phyloP scores from a whole-genome alignment of 35 echinoderm and acorn worm genomes.

The Ptychodera flava region DNA sequence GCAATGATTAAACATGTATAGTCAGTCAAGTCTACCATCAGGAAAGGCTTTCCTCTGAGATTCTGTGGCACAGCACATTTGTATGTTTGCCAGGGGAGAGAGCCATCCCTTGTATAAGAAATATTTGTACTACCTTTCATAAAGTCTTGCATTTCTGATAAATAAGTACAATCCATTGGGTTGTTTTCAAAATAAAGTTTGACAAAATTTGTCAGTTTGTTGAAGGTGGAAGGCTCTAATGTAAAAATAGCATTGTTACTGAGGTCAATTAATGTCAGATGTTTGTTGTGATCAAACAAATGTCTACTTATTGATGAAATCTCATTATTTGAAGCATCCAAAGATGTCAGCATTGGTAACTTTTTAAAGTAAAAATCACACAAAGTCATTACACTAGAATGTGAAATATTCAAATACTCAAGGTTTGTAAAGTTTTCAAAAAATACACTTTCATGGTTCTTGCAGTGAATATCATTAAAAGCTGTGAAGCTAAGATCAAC shows the following conservation, averaged over 20 bases:
- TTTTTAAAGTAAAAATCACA: background rate
- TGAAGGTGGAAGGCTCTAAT: background rate
- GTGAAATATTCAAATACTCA: background rate
- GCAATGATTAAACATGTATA: background rate
- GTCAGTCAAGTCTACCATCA: background rate
- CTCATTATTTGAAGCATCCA: background rate
- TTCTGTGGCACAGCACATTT: background rate
- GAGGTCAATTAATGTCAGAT: background rate
- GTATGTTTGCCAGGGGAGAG: background rate
- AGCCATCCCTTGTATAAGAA: background rate
- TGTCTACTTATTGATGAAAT: background rate
- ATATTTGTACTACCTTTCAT: background rate
- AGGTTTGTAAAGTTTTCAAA: background rate
- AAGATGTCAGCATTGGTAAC: background rate
- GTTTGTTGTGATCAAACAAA: background rate
- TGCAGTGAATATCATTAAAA: background rate
- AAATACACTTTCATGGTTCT: background rate
- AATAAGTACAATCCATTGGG: background rate
- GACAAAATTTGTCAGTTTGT: background rate
- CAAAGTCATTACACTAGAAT: background rate
- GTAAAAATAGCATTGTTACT: background rate
- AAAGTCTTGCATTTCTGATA: background rate
- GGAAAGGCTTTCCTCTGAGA: background rate
- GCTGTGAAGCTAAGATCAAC: background rate
- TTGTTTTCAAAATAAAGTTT: background rate